Percentiles rank a stretch among this genome's conserved stretches.
Conservation (phyloP, 1,140 invertebrate genomes). For the Lamellibrachia luymesi region DNA sequence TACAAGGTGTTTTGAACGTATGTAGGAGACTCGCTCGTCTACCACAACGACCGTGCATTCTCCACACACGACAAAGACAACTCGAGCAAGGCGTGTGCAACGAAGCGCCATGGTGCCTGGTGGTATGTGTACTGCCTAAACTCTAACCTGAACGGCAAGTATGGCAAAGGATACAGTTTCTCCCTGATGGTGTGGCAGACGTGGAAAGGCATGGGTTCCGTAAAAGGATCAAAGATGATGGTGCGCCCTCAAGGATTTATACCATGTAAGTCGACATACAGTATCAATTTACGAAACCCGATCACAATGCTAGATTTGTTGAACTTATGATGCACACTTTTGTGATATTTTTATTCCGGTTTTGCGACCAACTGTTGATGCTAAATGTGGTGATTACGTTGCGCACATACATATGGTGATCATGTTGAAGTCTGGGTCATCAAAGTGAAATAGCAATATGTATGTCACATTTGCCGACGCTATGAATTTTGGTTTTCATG, state of each 20-base stretch:
- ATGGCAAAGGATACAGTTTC: slow-evolving; percentile 17
- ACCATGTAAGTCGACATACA: background rate
- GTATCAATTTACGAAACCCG: too few species aligned
- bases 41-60: background rate
- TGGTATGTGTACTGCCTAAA: slow-evolving; percentile 47
- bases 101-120: slow-evolving; percentile 30
- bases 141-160: slow-evolving; percentile 48
- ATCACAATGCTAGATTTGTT: too few species aligned
- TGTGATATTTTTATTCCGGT: too few species aligned
- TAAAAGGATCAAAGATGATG: background rate
- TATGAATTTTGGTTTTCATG: too few species aligned
- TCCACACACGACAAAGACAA: background rate
- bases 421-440: too few species aligned
- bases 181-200: background rate
- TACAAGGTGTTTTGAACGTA: too few species aligned
- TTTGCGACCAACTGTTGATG: too few species aligned
- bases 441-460: too few species aligned
- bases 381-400: too few species aligned
- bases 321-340: too few species aligned
- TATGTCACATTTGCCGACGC: too few species aligned
- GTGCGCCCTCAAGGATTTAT: background rate
- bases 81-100: background rate
- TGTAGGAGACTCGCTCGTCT: background rate
- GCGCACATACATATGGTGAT: too few species aligned
- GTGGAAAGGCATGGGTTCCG: background rate